phyloP scores from a whole-genome alignment of 2,797 vertebrate genomes.

The Momotus momota region DNA sequence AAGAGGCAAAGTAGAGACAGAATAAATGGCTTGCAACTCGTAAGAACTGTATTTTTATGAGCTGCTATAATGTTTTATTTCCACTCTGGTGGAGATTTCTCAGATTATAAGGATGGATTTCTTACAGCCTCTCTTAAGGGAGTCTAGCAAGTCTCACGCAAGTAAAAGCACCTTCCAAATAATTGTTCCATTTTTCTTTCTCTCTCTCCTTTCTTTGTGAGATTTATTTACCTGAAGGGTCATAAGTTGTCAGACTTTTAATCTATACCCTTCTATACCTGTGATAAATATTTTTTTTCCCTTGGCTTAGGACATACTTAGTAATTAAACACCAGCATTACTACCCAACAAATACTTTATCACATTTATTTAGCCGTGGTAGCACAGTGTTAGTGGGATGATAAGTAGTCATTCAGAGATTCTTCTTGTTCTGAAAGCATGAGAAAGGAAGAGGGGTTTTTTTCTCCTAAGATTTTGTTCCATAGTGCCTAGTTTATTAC shows the following conservation, averaged over 20 bases:
- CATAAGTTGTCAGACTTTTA: not conserved
- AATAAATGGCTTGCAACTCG: not conserved
- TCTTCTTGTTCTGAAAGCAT: not conserved
- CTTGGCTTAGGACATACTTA: not conserved
- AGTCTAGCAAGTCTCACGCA: not conserved
- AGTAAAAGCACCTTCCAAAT: slow-evolving; percentile 14
- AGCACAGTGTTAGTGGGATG: not conserved
- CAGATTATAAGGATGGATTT: not conserved
- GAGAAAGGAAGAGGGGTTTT: too few relatives aligned
- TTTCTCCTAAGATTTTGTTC: not conserved
- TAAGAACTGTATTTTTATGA: not conserved
- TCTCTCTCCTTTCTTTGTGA: not conserved
- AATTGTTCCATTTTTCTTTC: not conserved
- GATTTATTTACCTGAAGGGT: not conserved
- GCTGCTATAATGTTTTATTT: not conserved
- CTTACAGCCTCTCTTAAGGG: not conserved
- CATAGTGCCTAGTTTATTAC: not conserved
- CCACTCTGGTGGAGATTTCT: not conserved
- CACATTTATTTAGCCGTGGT: not conserved
- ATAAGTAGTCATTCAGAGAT: not conserved
- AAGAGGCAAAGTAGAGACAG: not conserved
- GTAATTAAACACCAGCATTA: not conserved
- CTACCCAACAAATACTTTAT: not conserved
- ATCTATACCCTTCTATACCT: not conserved
- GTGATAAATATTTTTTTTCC: not conserved